Evolutionary conservation across 2,888 invertebrate genomes (phyloP), one percentile per base, ranked within the genome.

Genomic region (Hipparchia sbordonii): DNA sequence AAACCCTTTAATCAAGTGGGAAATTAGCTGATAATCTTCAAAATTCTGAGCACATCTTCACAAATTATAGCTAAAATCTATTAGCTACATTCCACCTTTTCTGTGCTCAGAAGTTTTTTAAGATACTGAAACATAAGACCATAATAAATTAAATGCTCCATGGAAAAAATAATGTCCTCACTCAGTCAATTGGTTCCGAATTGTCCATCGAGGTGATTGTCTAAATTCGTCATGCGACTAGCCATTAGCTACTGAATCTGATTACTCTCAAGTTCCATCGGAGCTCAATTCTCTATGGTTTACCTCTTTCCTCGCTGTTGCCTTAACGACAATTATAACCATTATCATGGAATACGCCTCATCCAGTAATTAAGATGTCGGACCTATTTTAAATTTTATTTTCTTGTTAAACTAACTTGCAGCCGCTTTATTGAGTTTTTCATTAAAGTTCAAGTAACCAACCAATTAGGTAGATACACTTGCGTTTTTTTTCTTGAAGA

Each of bases 321-420:
- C 83, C 81, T 86, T 91, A 89, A 91, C 85, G 89, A 91, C 88
- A 88, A 89, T 88, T 89, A 87, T 86, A 87, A 85, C 82, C 83
- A 87, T 89, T 86, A 87, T 77, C 75, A 86, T 89, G 87, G 79
- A 88, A 79, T 82, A 85, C 85, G 83, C 84, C 81, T 81, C 84
- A 88, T 91, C 86, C 82, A 80, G 79, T 84, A 83, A 88, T 89
- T 87, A 86, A 86, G 83, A 82, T 79, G 77, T 84, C 75, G 74
- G 72, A 77, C 78, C 75, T 66, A 63, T 54, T 68, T 72, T 61
- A 69, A 66, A 56, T 65, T 51, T 69, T 2, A n/a, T 71, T 70
- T 65, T 63, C 54, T 66, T 67, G 7, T 51, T 67, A 52, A 33
- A 66, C 23, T 60, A 23, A 59, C 23, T 59, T 68, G 51, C 59